Base-by-base conservation (phyloP, 2,888 invertebrate species). In the Idaea biselata region DNA sequence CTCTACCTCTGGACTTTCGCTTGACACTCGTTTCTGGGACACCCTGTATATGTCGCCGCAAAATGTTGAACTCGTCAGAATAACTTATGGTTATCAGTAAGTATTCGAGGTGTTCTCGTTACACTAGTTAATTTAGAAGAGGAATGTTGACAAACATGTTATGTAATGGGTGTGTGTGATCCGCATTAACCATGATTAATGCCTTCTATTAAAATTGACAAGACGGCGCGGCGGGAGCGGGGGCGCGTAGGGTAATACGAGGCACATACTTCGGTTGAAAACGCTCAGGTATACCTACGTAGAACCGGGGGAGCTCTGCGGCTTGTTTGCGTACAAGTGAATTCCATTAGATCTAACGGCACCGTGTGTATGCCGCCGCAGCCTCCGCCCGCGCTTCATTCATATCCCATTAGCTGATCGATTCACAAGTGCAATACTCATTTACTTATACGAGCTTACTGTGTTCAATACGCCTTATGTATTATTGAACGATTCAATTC, bases 301-400 rank as follows among this genome's bases (percentile, higher is more conserved):
- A 64, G 76, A 79, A 56, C 80, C 76, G 77, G 78, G 80, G 80
- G 81, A 81, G 86, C 82, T 81, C 79, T 81, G 88, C 80, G 87
- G 88, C 87, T 85, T 91, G 91, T 92, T 92, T 92, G 89, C 91
- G 84, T 89, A 92, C 91, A 92, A 88, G 91, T 83, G 88, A 91
- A 92, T 91, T 91, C 91, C 91, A 92, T 92, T 92, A 91, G 90
- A 90, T 84, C 84, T 86, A 81, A 81, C 84, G 82, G 84, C 86
- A 81, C 81, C 84, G 82, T 84, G 84, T 88, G 85, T 86, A 84
- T 82, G 79, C 82, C 81, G 82, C 87, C 89, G 76, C 87, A 87
- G 83, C 83, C 84, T 81, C 84, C 73, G 81, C 84, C 78, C 80
- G 78, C 82, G 84, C 89, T 87, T 89, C 88, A 89, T 90, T 90